These are phyloP conservation scores for Heliangelus exortis DNA, from an alignment of 2,797 vertebrate species.

Conservation along the genomic window DNA sequence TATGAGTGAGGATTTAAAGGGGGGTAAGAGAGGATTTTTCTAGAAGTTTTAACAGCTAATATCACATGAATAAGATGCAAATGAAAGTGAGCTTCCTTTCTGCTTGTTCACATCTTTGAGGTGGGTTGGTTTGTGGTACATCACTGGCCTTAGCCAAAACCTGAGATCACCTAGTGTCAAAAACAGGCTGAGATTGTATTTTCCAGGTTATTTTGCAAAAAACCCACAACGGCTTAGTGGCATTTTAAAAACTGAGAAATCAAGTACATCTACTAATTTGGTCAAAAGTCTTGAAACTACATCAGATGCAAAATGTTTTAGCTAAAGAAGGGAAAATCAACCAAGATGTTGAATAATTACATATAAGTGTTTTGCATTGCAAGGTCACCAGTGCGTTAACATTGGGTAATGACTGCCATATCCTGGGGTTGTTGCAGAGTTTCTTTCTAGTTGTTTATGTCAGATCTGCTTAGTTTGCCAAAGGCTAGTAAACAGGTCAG, in stretches of 20 bases:
- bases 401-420: neutral
- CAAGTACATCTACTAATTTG: neutral
- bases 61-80: neutral
- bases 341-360: neutral
- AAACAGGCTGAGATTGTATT: neutral
- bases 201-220: neutral
- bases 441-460: neutral
- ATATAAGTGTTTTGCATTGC: neutral
- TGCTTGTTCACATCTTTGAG: neutral
- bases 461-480: neutral
- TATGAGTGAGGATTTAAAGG: neutral
- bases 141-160: neutral
- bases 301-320: neutral
- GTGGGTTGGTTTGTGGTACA: neutral
- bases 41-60: neutral
- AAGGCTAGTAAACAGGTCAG: neutral
- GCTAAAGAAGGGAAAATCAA: neutral
- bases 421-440: neutral
- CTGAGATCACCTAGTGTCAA: neutral
- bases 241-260: neutral
- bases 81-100: neutral
- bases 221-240: neutral
- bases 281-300: neutral
- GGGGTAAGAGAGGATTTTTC: neutral
- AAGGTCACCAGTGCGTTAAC: neutral